Conservation (phyloP, 2,113 vertebrate genomes). For the Heteronetta atricapilla region DNA sequence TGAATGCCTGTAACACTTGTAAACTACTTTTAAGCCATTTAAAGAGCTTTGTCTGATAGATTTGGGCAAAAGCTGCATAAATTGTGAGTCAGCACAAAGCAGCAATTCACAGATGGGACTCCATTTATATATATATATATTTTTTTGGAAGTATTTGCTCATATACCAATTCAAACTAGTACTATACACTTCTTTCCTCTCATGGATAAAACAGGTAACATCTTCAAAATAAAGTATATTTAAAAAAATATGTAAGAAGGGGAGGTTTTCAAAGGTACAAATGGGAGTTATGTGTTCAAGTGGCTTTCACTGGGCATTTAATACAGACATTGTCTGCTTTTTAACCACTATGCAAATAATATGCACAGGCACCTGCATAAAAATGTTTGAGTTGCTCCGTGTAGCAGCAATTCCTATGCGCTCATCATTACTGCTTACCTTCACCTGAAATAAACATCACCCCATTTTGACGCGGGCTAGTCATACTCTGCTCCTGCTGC, state of each 20-base stretch:
- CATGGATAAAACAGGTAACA: background rate
- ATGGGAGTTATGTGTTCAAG: background rate
- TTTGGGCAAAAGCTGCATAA: slow-evolving; percentile 38
- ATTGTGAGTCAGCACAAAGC: slow-evolving; percentile 51
- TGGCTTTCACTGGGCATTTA: background rate
- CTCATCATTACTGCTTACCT: background rate
- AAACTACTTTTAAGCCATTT: slow-evolving; percentile 60
- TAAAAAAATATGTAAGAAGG: background rate
- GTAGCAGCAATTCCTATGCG: background rate
- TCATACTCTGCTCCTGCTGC: background rate
- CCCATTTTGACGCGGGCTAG: background rate
- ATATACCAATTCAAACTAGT: background rate
- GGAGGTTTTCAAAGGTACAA: slow-evolving; percentile 5
- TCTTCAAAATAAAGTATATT: background rate
- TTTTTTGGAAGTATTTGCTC: slow-evolving; percentile 31
- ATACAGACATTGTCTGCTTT: background rate
- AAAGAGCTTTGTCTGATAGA: background rate
- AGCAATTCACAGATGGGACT: slow-evolving; percentile 48
- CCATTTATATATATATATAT: background rate
- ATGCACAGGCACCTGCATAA: background rate
- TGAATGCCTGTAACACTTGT: slow-evolving; percentile 46
- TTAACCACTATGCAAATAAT: background rate
- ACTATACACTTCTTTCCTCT: background rate
- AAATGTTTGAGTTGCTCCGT: background rate
- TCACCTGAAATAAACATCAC: background rate